phyloP scores from a whole-genome alignment of 1,140 invertebrate species.

The Proctacanthus coquilletti region DNA sequence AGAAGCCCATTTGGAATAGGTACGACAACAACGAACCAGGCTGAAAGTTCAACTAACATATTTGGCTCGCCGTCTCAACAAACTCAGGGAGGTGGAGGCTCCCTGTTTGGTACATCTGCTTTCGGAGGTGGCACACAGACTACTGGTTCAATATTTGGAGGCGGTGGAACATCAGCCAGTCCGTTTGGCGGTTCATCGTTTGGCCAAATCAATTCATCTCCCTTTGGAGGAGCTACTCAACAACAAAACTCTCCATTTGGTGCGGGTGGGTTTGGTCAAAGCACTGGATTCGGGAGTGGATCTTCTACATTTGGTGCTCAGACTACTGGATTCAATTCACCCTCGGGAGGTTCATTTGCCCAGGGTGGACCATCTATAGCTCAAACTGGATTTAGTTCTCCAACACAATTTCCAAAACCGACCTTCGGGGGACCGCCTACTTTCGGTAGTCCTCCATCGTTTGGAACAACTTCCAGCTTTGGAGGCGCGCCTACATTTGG shows the following conservation, averaged over 20 bases:
- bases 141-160: constrained; percentile 7
- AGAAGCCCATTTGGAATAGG: not conserved
- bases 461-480: constrained; percentile 33
- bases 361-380: constrained; percentile 15
- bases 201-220: not conserved
- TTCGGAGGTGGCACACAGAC: not conserved
- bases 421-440: constrained; percentile 19
- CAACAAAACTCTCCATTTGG: constrained; percentile 2
- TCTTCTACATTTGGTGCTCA: constrained; percentile 14
- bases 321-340: constrained; percentile 25
- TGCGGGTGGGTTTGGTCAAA: no score
- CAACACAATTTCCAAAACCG: constrained; percentile 10
- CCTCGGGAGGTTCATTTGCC: constrained; percentile 14
- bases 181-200: constrained; percentile 1
- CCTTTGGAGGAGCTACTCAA: constrained; percentile 8
- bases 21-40: not conserved
- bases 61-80: not conserved
- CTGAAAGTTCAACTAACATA: not conserved
- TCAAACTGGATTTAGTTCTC: constrained; percentile 28
- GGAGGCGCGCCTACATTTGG: constrained; percentile 36
- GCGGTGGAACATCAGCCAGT: not conserved
- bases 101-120: not conserved
- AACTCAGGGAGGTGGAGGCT: not conserved
- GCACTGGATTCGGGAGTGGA: constrained; percentile 11
- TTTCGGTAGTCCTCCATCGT: constrained; percentile 26